These are phyloP conservation scores for Geococcyx californianus DNA, from an alignment of 2,113 vertebrate genomes.

Conservation along the genomic window DNA sequence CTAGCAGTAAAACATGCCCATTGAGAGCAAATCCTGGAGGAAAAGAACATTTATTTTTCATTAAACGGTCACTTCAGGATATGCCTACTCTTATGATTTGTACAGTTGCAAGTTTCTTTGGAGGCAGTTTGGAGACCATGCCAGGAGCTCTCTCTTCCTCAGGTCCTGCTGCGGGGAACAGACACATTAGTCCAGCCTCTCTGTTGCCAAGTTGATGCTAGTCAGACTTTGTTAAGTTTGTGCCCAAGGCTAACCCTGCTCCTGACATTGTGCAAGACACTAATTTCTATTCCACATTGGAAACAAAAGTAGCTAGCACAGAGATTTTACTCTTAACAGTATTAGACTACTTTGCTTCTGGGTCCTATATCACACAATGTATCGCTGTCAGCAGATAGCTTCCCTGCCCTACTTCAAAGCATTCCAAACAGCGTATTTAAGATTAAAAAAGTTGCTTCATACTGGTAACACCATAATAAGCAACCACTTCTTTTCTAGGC, in stretches of 20 bases:
- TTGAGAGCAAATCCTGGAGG: background rate
- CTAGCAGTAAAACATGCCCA: background rate
- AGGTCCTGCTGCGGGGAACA: background rate
- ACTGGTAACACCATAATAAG: background rate
- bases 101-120: background rate
- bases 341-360: background rate
- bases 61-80: slow-evolving; percentile 34
- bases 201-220: background rate
- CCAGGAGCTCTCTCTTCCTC: background rate
- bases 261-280: background rate
- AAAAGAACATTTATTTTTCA: slow-evolving; percentile 43
- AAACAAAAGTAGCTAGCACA: background rate
- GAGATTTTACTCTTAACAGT: background rate
- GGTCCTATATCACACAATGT: background rate
- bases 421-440: background rate
- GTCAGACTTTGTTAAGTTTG: background rate
- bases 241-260: background rate
- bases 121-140: background rate
- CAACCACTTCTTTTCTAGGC: background rate
- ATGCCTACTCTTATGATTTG: background rate
- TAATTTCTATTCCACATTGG: background rate
- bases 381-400: background rate
- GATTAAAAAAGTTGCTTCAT: background rate
- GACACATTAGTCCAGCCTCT: background rate
- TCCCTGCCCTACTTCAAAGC: background rate